These are phyloP conservation scores for Luehdorfia chinensis DNA, from an alignment of 1,140 invertebrate genomes.

Conservation along the genomic window DNA sequence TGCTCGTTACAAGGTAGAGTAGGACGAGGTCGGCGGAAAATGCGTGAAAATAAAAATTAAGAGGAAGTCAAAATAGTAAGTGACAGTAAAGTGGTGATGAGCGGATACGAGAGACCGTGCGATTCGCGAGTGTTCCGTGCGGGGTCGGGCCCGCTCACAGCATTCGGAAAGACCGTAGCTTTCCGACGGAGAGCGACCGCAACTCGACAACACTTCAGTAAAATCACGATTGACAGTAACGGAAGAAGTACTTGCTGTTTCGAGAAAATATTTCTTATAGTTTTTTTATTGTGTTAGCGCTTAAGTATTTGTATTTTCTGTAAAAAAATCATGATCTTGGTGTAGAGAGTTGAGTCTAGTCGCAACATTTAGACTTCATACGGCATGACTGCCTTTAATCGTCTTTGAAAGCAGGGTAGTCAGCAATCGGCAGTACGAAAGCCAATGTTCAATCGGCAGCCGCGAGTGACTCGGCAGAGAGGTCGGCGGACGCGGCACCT, in stretches of 20 bases:
- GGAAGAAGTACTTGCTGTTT: no score
- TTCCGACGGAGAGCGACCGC: background rate
- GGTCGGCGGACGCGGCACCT: conserved; percentile 44
- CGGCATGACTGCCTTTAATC: no score
- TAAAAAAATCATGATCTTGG: no score
- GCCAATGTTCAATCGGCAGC: background rate
- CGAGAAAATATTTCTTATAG: no score
- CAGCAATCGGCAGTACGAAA: background rate
- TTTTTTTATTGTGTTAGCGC: no score
- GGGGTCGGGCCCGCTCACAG: conserved; percentile 50
- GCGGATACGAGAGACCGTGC: conserved; percentile 55
- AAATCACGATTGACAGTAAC: background rate
- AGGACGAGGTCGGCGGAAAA: conserved; percentile 60
- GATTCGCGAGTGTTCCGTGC: conserved; percentile 71
- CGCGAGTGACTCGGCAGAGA: conserved; percentile 20
- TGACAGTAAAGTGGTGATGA: conserved; percentile 70
- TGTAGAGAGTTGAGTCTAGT: no score
- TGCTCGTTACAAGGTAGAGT: conserved; percentile 50
- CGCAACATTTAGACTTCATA: no score
- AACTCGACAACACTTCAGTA: background rate
- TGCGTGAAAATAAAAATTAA: conserved; percentile 65
- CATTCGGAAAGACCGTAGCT: conserved; percentile 14
- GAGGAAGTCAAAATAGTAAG: conserved; percentile 65
- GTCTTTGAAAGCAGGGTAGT: no score
- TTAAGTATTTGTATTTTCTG: no score